These are phyloP conservation scores for Omphaloscelis lunosa DNA, from an alignment of 2,888 invertebrate genomes.

Conservation along the genomic window DNA sequence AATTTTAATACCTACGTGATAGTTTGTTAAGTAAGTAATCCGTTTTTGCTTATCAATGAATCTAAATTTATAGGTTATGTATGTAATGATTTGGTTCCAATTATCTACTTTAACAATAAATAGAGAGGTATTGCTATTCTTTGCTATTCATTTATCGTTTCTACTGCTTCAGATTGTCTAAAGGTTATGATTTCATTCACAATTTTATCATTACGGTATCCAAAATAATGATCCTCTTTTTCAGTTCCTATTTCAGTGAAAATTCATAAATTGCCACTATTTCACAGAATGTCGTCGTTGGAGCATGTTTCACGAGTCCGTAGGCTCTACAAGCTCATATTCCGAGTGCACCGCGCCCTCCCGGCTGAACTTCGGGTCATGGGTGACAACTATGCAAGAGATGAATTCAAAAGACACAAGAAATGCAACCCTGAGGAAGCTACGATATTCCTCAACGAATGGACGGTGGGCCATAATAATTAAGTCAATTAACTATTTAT, in stretches of 20 bases:
- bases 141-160: not conserved
- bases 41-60: not conserved
- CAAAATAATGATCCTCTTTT: not conserved
- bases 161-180: not conserved
- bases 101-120: not conserved
- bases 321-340: slow-evolving; percentile 94
- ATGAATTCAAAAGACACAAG: slow-evolving; percentile 96
- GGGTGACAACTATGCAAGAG: slow-evolving; percentile 94
- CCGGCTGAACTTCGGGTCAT: slow-evolving; percentile 93
- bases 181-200: not conserved
- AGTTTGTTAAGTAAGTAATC: slow-evolving; percentile 1
- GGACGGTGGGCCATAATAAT: slow-evolving; percentile 92
- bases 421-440: slow-evolving; percentile 93
- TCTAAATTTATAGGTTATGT: slow-evolving; percentile 37
- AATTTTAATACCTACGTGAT: not conserved
- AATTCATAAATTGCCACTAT: not conserved
- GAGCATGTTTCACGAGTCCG: slow-evolving; percentile 92
- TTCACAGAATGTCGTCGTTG: slow-evolving; percentile 71
- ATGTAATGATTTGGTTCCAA: slow-evolving; percentile 33
- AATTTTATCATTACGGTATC: no score
- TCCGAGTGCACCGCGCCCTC: slow-evolving; percentile 94
- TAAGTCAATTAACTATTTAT: not conserved
- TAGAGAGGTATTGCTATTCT: not conserved
- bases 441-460: slow-evolving; percentile 95
- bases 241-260: not conserved